A percentile compares a stretch with the other conserved stretches of the same genome.
Evolutionary conservation across 2,797 vertebrate genomes (phyloP).

Genomic region (Melanotaenia boesemani): DNA sequence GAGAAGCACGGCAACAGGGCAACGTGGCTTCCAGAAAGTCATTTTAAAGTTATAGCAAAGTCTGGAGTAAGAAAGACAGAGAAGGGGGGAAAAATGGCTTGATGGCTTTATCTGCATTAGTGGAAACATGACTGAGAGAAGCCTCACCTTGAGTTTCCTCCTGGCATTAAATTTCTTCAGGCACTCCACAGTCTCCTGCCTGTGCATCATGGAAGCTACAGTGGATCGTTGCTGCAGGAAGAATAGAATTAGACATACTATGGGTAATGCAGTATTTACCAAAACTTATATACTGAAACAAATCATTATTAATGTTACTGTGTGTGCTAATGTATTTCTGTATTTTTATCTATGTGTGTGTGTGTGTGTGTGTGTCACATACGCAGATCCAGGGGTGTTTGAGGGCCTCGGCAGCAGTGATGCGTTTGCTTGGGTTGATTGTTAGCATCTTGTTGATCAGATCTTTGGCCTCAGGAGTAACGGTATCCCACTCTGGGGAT

Average conservation of each 20-base stretch:
- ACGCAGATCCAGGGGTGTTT: slow-evolving; percentile 99
- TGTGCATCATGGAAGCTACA: slow-evolving; percentile 99
- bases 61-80: slow-evolving; percentile 21
- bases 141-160: slow-evolving; percentile 95
- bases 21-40: slow-evolving; percentile 26
- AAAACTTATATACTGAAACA: background rate
- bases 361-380: slow-evolving; percentile 68
- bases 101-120: slow-evolving; percentile 42
- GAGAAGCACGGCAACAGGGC: slow-evolving; percentile 41
- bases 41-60: slow-evolving; percentile 41
- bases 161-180: slow-evolving; percentile 99
- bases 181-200: slow-evolving; percentile 99
- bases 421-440: slow-evolving; percentile 96
- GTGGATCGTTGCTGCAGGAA: slow-evolving; percentile 94
- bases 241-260: slow-evolving; percentile 30
- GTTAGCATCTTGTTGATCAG: slow-evolving; percentile 99
- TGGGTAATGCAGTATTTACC: background rate
- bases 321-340: slow-evolving; percentile 10
- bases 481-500: slow-evolving; percentile 96
- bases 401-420: slow-evolving; percentile 93
- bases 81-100: slow-evolving; percentile 8
- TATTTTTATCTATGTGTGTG: background rate
- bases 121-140: slow-evolving; percentile 43
- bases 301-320: background rate
- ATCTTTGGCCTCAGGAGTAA: slow-evolving; percentile 96